Conservation (phyloP, 53 echinoderm and acorn worm genomes). For the Patiria pectinifera region DNA sequence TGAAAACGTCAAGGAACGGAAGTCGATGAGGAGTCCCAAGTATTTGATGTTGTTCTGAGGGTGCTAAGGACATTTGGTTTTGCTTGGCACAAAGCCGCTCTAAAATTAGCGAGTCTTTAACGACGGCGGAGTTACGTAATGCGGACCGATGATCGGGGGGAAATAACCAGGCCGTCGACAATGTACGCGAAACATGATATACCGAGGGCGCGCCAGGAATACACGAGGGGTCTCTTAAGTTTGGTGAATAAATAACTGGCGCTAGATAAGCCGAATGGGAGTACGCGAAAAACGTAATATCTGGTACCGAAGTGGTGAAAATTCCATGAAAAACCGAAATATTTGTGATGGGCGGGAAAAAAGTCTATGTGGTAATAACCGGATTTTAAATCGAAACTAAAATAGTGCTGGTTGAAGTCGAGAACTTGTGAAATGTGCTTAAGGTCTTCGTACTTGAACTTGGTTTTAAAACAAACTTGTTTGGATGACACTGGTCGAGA, state of each 20-base stretch:
- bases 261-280: constrained; percentile 43
- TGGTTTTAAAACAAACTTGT: constrained; percentile 10
- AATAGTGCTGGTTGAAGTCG: constrained; percentile 39
- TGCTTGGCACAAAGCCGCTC: constrained; percentile 50
- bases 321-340: constrained; percentile 51
- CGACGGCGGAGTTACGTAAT: background rate
- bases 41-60: constrained; percentile 11
- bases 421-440: constrained; percentile 52
- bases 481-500: constrained; percentile 57
- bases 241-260: constrained; percentile 65
- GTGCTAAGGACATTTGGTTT: constrained; percentile 37
- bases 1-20: background rate
- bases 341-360: constrained; percentile 53
- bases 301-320: background rate
- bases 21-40: background rate
- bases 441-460: constrained; percentile 42
- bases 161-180: background rate
- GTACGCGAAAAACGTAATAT: constrained; percentile 49
- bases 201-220: constrained; percentile 34
- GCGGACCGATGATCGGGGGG: background rate
- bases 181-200: background rate
- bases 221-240: constrained; percentile 43
- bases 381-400: constrained; percentile 23
- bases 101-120: constrained; percentile 4
- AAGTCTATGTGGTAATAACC: constrained; percentile 50